Evolutionary conservation across 2,113 vertebrate species (phyloP), one percentile per base, ranked within the genome.

Genomic region (Perca fluviatilis): DNA sequence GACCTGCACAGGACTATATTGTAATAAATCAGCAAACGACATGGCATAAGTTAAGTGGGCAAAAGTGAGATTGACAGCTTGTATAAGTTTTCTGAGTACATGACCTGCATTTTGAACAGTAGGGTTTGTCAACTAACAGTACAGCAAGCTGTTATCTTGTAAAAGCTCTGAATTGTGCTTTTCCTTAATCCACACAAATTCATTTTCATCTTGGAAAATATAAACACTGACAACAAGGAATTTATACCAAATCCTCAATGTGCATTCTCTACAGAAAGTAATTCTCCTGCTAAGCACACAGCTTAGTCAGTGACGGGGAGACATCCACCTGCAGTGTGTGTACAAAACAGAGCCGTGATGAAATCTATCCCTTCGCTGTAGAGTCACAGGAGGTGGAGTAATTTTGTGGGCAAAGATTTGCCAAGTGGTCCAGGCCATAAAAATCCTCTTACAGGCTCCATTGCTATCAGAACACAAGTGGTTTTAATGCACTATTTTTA

Each of bases 401-500:
- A 80, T 86, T 86, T 69, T 71, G 25, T 69, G 72, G 6, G 9
- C 51, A 83, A 87, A 91, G 86, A 86, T 82, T 86, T 92, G 49
- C 62, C 10, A 61, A 84, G 67, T 75, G 70, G 66, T 25, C 19
- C n/a, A 33, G 74, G 51, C 77, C 60, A 46, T 86, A 74, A 83
- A 90, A 90, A 91, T 88, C 88, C 84, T 89, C 90, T 92, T 86
- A 86, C 14, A 54, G 47, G 70, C 76, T 61, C 63, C 49, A 63
- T 51, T 80, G 74, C 77, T 80, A 88, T 90, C 88, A 81, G 51
- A 89, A 76, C 77, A 85, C 74, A 90, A 88, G 86, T 85, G 86
- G 69, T 76, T 90, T 89, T 66, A 88, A 69, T 47, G 75, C 16
- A 40, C 84, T 94, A 92, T 89, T 90, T 93, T 88, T 89, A 92